phyloP scores from a whole-genome alignment of 2,888 invertebrate genomes.

The Allophyes oxyacanthae region DNA sequence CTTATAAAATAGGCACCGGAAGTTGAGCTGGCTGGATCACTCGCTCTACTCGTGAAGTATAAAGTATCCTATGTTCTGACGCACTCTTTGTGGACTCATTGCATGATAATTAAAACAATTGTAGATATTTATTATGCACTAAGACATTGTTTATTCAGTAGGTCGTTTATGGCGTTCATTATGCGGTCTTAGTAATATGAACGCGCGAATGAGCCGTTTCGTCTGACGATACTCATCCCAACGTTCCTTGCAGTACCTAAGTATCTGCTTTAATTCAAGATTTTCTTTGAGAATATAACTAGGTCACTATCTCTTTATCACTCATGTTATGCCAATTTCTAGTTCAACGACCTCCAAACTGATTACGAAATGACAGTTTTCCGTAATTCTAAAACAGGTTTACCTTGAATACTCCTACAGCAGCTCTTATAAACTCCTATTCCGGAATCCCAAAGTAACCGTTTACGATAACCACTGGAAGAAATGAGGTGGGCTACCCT shows the following conservation, averaged over 20 bases:
- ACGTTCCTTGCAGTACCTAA: not conserved
- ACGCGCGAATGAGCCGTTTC: conserved; percentile 6
- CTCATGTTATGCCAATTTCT: too few relatives aligned
- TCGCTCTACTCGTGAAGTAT: conserved; percentile 45
- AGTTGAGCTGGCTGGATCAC: conserved; percentile 64
- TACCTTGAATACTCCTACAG: too few relatives aligned
- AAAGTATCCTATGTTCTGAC: conserved; percentile 56
- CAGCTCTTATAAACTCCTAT: too few relatives aligned
- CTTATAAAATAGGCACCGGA: conserved; percentile 68
- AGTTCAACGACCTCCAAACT: too few relatives aligned
- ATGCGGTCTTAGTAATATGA: conserved; percentile 23
- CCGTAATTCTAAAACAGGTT: too few relatives aligned
- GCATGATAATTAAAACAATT: conserved; percentile 51
- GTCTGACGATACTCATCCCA: conserved; percentile 5
- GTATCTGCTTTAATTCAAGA: not conserved
- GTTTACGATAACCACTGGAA: too few relatives aligned
- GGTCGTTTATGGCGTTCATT: conserved; percentile 25
- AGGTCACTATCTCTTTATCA: too few relatives aligned
- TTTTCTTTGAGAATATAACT: too few relatives aligned
- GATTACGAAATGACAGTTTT: too few relatives aligned
- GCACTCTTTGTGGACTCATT: conserved; percentile 55
- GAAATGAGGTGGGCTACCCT: too few relatives aligned
- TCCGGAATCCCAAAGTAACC: too few relatives aligned
- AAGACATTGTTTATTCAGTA: conserved; percentile 36
- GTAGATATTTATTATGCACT: conserved; percentile 36